Conservation (phyloP, 2,113 vertebrate species). For the crab-eating macaque (Macaca fascicularis) region DNA sequence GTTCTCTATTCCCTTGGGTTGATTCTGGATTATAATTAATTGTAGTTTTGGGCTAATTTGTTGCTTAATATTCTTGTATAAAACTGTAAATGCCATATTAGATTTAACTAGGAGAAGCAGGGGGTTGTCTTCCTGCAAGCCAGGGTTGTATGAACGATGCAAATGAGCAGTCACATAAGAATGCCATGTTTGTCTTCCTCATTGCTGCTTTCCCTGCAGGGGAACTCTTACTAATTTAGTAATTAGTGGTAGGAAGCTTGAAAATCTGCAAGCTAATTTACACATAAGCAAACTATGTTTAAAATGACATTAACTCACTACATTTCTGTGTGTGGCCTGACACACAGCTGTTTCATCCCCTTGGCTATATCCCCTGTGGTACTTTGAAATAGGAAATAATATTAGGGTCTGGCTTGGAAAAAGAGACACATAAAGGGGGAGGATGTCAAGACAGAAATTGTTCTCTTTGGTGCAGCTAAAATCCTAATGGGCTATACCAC, state of each 20-base stretch:
- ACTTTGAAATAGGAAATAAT: conserved; percentile 34
- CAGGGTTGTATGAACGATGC: not conserved
- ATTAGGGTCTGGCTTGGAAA: conserved; percentile 20
- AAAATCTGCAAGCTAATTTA: conserved; percentile 59
- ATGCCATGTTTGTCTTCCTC: conserved; percentile 41
- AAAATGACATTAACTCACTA: conserved; percentile 54
- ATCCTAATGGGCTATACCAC: conserved; percentile 33
- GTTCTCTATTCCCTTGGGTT: conserved; percentile 48
- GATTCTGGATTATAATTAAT: conserved; percentile 33
- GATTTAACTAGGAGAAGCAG: not conserved
- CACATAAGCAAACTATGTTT: conserved; percentile 53
- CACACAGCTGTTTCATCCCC: conserved; percentile 13
- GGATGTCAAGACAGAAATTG: conserved; percentile 28
- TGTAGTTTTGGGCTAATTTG: conserved; percentile 59
- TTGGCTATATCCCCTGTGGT: not conserved
- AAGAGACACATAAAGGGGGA: not conserved
- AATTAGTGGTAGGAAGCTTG: conserved; percentile 55
- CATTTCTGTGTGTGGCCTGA: not conserved
- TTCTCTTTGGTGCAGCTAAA: conserved; percentile 38
- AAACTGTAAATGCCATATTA: conserved; percentile 50
- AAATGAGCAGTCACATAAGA: conserved; percentile 46
- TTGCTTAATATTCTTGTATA: conserved; percentile 45
- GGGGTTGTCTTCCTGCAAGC: not conserved
- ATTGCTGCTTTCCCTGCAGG: conserved; percentile 48
- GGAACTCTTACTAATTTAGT: conserved; percentile 48